phyloP scores from a whole-genome alignment of 2,113 vertebrate genomes.

The Manacus vitellinus region DNA sequence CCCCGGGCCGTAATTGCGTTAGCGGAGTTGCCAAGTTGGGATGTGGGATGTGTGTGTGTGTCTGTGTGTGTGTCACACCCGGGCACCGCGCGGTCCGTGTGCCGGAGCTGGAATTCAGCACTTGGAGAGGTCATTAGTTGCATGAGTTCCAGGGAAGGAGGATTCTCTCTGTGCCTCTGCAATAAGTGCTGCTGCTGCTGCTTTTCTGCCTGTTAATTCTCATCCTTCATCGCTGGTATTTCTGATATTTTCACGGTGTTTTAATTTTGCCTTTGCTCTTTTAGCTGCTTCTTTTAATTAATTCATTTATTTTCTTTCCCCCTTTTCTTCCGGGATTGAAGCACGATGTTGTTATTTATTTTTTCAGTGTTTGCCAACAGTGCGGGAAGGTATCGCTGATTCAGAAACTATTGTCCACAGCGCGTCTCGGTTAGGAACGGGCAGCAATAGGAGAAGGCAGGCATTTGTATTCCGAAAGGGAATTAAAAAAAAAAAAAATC shows the following conservation, averaged over 20 bases:
- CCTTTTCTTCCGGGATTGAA: background rate
- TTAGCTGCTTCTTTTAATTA: background rate
- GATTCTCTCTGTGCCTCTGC: conserved; percentile 56
- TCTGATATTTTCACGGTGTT: conserved; percentile 18
- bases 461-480: conserved; percentile 75
- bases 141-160: conserved; percentile 62
- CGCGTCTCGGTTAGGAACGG: conserved; percentile 38
- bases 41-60: background rate
- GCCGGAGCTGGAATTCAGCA: conserved; percentile 61
- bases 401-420: conserved; percentile 66
- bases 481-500: conserved; percentile 53
- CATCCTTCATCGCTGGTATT: conserved; percentile 49
- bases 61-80: background rate
- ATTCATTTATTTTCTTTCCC: background rate
- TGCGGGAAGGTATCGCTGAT: conserved; percentile 42
- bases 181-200: conserved; percentile 58
- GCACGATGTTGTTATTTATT: background rate
- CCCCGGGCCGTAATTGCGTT: background rate
- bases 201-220: conserved; percentile 31
- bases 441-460: conserved; percentile 39
- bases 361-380: conserved; percentile 40
- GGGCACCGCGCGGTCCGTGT: background rate
- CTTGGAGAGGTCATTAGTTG: conserved; percentile 77
- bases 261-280: conserved; percentile 43
- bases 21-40: conserved; percentile 74